phyloP scores from a whole-genome alignment of 2,113 vertebrate species.

The Carollia perspicillata region DNA sequence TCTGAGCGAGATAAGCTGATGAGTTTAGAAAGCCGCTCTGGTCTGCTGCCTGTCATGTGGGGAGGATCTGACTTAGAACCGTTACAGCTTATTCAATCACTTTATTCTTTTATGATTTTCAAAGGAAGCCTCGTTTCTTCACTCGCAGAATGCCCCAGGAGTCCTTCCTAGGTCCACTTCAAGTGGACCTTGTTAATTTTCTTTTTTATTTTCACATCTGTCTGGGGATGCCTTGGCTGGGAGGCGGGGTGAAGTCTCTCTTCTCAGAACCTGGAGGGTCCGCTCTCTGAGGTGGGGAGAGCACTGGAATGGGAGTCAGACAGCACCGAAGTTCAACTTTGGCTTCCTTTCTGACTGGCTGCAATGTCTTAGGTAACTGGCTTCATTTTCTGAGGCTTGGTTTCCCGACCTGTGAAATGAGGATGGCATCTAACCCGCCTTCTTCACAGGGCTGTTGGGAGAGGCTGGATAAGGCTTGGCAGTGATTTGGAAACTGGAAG shows the following conservation, averaged over 20 bases:
- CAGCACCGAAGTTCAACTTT: not conserved
- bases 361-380: not conserved
- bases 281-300: not conserved
- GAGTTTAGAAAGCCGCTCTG: not conserved
- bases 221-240: not conserved
- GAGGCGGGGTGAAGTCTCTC: not conserved
- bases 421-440: not conserved
- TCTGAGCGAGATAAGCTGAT: constrained; percentile 12
- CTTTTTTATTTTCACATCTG: not conserved
- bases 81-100: not conserved
- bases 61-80: constrained; percentile 3
- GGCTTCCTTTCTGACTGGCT: not conserved
- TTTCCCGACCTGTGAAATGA: not conserved
- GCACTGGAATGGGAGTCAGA: not conserved
- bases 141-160: not conserved
- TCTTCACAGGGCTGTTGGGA: not conserved
- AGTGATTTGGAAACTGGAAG: not conserved
- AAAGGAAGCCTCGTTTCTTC: constrained; percentile 3
- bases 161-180: not conserved
- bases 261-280: not conserved
- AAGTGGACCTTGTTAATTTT: not conserved
- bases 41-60: not conserved
- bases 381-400: not conserved
- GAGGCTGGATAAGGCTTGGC: not conserved
- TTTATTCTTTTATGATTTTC: constrained; percentile 18